Percentiles rank a stretch among this genome's conserved stretches.
phyloP scores from a whole-genome alignment of 2,797 vertebrate genomes.

The Phoxinus dragarum region DNA sequence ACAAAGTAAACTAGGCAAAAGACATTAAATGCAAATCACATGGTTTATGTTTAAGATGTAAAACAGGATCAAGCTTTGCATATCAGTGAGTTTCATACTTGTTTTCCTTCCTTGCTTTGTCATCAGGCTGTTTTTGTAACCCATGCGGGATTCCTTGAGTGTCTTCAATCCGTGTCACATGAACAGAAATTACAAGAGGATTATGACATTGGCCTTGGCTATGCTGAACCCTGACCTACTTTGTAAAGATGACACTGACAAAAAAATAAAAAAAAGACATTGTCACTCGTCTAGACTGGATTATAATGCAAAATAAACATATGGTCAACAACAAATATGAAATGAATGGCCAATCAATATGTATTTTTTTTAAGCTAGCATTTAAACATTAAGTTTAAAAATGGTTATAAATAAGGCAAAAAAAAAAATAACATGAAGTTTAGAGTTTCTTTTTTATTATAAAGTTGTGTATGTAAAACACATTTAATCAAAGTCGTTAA shows the following conservation, averaged over 20 bases:
- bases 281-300: neutral
- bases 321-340: neutral
- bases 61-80: constrained; percentile 19
- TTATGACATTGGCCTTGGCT: constrained; percentile 40
- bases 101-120: constrained; percentile 21
- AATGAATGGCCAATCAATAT: neutral
- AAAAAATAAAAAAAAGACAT: neutral
- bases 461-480: neutral
- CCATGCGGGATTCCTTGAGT: constrained; percentile 29
- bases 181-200: constrained; percentile 51
- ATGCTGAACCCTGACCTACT: constrained; percentile 31
- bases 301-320: neutral
- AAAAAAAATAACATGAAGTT: neutral
- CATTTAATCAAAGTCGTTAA: neutral
- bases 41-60: constrained; percentile 7
- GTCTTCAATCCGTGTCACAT: constrained; percentile 44
- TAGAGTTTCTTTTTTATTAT: neutral
- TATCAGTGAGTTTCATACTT: neutral
- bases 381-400: neutral
- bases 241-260: constrained; percentile 24
- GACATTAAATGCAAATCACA: constrained; percentile 35
- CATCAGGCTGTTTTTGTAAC: constrained; percentile 14
- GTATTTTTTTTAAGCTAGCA: neutral
- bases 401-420: neutral
- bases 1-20: constrained; percentile 15